Evolutionary conservation across 2,888 invertebrate species (phyloP).

Genomic region (Drosophila kanekoi): DNA sequence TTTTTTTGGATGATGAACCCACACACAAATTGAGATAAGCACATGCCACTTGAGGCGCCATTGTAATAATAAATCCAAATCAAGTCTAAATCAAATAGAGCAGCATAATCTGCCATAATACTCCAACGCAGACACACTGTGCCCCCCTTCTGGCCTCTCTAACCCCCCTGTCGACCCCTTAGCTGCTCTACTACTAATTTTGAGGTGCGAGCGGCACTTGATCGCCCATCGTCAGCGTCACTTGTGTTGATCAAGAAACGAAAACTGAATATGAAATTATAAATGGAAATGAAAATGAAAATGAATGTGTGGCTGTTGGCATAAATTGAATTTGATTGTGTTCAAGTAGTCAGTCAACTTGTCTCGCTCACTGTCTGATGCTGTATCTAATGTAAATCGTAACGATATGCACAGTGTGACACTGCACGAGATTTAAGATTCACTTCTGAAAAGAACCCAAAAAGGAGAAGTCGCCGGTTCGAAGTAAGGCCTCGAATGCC

Average conservation of each 20-base stretch:
- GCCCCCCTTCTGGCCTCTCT: neutral
- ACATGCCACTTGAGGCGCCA: conserved; percentile 75
- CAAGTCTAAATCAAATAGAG: conserved; percentile 80
- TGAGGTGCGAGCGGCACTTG: conserved; percentile 61
- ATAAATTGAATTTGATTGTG: conserved; percentile 82
- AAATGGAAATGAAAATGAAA: conserved; percentile 70
- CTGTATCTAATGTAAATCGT: conserved; percentile 62
- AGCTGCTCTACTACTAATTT: conserved; percentile 28
- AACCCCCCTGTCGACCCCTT: neutral
- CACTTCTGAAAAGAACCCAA: neutral
- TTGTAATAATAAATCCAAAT: conserved; percentile 80
- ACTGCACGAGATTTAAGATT: neutral
- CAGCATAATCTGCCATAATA: conserved; percentile 71
- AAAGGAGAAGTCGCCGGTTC: too few relatives aligned
- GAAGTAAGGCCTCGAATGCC: too few relatives aligned
- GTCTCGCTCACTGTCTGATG: conserved; percentile 43
- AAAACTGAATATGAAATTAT: conserved; percentile 55
- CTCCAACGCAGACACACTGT: conserved; percentile 11
- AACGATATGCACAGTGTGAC: conserved; percentile 41
- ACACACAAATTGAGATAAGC: conserved; percentile 62
- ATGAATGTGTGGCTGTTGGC: conserved; percentile 68
- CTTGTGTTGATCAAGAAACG: conserved; percentile 60
- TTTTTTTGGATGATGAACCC: conserved; percentile 51
- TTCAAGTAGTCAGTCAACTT: conserved; percentile 72
- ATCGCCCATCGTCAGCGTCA: conserved; percentile 56